Base-by-base conservation (phyloP, 2,888 invertebrate genomes). In the Calliphora vomitoria region DNA sequence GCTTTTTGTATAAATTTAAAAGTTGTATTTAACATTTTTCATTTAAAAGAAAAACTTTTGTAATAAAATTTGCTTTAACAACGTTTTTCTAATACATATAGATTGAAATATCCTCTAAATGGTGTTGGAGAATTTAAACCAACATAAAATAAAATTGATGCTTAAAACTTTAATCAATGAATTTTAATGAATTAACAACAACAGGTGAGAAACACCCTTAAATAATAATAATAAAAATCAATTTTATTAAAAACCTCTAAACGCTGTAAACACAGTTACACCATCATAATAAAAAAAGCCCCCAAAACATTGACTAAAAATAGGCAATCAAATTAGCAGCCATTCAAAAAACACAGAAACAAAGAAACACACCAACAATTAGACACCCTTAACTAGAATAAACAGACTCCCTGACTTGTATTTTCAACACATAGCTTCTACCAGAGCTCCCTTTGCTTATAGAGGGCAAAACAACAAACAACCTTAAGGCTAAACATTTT, bases 311-410 rank as follows among this genome's bases (percentile, higher is more conserved):
- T 11, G 3, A 4, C 76, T 62, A 55, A 83, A 83, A 71, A 76
- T 76, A 71, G 82, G 76, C 76, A 62, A 78, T 35, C 64, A 25
- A 44, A 64, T 71, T 55, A 50, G 41, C 53, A 62, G 25, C 58
- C 47, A 75, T 62, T 25, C 38, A 78, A 55, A 55, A 41, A 55
- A 76, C 41, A 41, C 41, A 41, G 11, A 41, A 41, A 41, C 41
- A 41, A 41, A 8, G 0, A 11, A 11, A 44, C 1, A 44, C 11
- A 44, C 10, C 6, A 8, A 44, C 35, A 4, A 35, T 35, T 35
- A 35, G 6, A 35, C 35, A 35, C 35, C 35, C 35, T 5, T 3
- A 5, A 35, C 6, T 35, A 35, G 0, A 35, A 35, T 35, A 4
- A 0, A 35, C 35, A 35, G 5, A 35, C 35, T 35, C 5, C 4